Percentiles rank a stretch among this genome's conserved stretches.
These are phyloP conservation scores for Leptinotarsa undecemlineata DNA, from an alignment of 1,140 invertebrate species.

Conservation along the genomic window DNA sequence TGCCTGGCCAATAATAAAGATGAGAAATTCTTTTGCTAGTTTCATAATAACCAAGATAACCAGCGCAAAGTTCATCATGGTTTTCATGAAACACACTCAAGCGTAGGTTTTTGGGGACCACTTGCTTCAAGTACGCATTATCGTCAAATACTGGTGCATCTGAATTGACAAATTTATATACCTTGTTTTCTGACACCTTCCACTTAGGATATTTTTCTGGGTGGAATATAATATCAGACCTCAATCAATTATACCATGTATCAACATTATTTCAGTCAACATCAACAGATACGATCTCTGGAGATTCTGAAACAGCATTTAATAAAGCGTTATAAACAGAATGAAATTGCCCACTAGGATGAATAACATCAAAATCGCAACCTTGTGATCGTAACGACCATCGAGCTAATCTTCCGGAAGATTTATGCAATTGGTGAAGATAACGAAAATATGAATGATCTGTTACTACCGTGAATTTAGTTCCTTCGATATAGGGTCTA, in stretches of 20 bases:
- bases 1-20: constrained; percentile 26
- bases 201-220: constrained; percentile 2
- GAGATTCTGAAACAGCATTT: background rate
- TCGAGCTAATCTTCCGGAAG: constrained; percentile 53
- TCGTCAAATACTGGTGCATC: background rate
- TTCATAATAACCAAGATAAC: constrained; percentile 28
- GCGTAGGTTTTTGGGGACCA: constrained; percentile 32
- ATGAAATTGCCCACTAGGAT: background rate
- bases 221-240: background rate
- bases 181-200: background rate
- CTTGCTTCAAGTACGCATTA: constrained; percentile 26
- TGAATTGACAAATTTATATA: constrained; percentile 5
- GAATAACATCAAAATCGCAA: constrained; percentile 14
- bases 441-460: constrained; percentile 58
- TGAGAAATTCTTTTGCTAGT: constrained; percentile 15
- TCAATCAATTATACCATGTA: background rate
- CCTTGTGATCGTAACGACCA: constrained; percentile 49
- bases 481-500: constrained; percentile 53
- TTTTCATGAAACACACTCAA: constrained; percentile 34
- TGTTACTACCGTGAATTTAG: constrained; percentile 56
- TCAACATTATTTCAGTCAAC: background rate
- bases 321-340: constrained; percentile 19
- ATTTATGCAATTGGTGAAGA: constrained; percentile 55
- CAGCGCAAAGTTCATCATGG: constrained; percentile 31
- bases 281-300: constrained; percentile 31